phyloP scores from a whole-genome alignment of 2,888 invertebrate species.

The Magallana nippona region DNA sequence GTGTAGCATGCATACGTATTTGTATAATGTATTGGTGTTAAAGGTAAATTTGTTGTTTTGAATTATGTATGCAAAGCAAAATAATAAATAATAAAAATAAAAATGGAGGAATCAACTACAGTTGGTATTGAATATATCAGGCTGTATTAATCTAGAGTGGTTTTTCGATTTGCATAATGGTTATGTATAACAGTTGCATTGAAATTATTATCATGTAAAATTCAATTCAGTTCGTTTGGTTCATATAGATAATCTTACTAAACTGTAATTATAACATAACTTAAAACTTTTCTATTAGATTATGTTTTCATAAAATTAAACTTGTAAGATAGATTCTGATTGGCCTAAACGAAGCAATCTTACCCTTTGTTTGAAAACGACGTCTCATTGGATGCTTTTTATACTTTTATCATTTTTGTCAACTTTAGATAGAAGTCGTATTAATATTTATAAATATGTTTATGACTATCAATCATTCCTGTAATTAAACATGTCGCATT shows the following conservation, averaged over 20 bases:
- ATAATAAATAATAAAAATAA: no score
- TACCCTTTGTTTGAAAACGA: neutral
- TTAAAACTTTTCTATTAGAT: no score
- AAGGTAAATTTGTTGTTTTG: no score
- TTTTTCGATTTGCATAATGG: no score
- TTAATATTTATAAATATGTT: slow-evolving; percentile 16
- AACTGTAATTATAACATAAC: no score
- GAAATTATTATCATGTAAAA: neutral
- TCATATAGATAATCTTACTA: no score
- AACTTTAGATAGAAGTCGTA: neutral
- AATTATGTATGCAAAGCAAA: no score
- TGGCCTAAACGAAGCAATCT: neutral
- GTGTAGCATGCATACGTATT: no score
- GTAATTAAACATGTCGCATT: neutral
- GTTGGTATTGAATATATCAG: no score
- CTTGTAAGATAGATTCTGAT: neutral
- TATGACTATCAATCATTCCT: neutral
- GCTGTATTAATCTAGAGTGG: no score
- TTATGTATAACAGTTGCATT: neutral
- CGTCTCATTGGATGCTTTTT: neutral
- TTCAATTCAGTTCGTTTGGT: neutral
- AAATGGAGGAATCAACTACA: no score
- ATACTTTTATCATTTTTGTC: slow-evolving; percentile 14
- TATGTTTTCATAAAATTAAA: slow-evolving; percentile 4
- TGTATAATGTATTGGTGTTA: no score